Conservation (phyloP, 2,113 vertebrate genomes). For the Grammomys dolichurus region DNA sequence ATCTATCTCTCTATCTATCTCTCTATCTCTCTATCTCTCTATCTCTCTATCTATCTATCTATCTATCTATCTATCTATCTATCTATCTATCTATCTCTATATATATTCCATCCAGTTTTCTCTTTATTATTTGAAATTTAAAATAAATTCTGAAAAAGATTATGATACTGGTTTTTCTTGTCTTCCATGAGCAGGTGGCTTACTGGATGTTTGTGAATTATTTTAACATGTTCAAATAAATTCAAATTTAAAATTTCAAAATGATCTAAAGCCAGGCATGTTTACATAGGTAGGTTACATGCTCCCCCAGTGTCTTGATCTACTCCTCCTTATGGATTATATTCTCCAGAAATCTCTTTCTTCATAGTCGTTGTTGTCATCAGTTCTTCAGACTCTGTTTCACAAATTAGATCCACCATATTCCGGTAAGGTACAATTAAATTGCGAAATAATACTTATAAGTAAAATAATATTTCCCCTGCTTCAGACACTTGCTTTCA, state of each 20-base stretch:
- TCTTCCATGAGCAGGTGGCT: not conserved
- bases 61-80: too few relatives aligned
- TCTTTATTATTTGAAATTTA: not conserved
- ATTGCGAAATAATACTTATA: not conserved
- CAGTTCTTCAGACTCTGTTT: not conserved
- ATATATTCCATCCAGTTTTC: too few relatives aligned
- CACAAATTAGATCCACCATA: not conserved
- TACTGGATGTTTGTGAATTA: not conserved
- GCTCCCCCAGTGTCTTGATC: not conserved
- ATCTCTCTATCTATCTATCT: too few relatives aligned
- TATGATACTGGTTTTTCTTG: not conserved
- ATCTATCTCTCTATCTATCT: too few relatives aligned
- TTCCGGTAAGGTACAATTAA: not conserved
- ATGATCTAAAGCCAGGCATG: not conserved
- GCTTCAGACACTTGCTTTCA: not conserved
- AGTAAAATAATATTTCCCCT: not conserved
- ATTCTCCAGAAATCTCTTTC: not conserved
- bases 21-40: too few relatives aligned
- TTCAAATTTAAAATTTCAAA: not conserved
- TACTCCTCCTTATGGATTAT: not conserved
- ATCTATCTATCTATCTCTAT: too few relatives aligned
- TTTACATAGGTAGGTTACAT: not conserved
- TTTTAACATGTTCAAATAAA: not conserved
- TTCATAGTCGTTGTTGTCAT: not conserved
- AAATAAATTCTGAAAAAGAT: not conserved